Evolutionary conservation across 2,888 invertebrate genomes (phyloP).

Genomic region (Margaritifera margaritifera): DNA sequence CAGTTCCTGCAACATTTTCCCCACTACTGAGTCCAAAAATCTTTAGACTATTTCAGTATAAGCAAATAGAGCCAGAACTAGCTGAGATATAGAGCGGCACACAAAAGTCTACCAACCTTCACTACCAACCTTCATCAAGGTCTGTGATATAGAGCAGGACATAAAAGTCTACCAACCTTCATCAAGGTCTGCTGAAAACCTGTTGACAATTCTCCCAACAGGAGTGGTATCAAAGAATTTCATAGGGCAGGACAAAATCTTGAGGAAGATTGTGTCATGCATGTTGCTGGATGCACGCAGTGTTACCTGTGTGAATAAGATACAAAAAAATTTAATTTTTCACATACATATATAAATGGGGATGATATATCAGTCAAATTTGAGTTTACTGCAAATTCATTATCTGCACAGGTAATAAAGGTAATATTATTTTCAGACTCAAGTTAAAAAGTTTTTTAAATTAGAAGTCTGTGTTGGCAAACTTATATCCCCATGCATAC

Average conservation of each 20-base stretch:
- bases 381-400: background rate
- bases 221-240: constrained; percentile 70
- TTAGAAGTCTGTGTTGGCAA: too few relatives aligned
- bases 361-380: too few relatives aligned
- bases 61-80: too few relatives aligned
- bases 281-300: constrained; percentile 75
- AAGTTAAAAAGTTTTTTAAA: too few relatives aligned
- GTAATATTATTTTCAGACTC: too few relatives aligned
- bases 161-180: constrained; percentile 59
- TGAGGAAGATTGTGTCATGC: constrained; percentile 57
- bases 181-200: constrained; percentile 71
- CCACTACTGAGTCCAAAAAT: too few relatives aligned
- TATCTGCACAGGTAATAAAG: background rate
- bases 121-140: constrained; percentile 69
- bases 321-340: background rate
- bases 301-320: constrained; percentile 43
- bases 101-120: too few relatives aligned
- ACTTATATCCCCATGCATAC: too few relatives aligned
- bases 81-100: too few relatives aligned
- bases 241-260: constrained; percentile 60
- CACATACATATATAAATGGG: background rate
- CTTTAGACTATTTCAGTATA: too few relatives aligned
- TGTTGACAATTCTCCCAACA: constrained; percentile 67
- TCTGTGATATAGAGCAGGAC: constrained; percentile 35
- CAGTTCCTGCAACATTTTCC: too few relatives aligned